Percentiles rank a stretch among this genome's conserved stretches.
Evolutionary conservation across 1,140 invertebrate genomes (phyloP).

Genomic region (Drosophila gunungcola): DNA sequence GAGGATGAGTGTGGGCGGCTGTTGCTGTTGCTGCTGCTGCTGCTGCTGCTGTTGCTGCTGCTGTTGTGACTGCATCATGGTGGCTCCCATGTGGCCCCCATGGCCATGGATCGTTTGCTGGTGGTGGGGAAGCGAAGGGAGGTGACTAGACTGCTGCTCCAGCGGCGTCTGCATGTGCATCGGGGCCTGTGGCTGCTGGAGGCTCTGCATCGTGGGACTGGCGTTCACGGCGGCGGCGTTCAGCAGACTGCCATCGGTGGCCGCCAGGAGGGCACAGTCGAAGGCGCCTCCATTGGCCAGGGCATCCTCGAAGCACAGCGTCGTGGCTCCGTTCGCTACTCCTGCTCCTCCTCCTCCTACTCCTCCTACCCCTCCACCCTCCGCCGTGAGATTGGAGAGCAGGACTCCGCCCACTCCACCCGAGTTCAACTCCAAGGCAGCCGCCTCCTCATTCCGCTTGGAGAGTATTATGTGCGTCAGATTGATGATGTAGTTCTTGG

Average conservation of each 20-base stretch:
- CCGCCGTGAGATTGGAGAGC: constrained; percentile 52
- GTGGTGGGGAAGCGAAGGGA: constrained; percentile 39
- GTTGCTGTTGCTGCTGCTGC: constrained; percentile 27
- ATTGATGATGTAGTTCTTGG: constrained; percentile 96
- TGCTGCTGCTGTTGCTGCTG: constrained; percentile 21
- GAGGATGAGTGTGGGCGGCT: constrained; percentile 67
- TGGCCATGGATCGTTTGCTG: constrained; percentile 64
- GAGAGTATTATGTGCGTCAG: constrained; percentile 92
- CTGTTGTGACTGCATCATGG: constrained; percentile 58
- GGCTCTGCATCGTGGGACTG: constrained; percentile 50
- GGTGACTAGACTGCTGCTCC: constrained; percentile 43
- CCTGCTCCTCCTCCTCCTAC: neutral
- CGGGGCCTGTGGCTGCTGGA: constrained; percentile 45
- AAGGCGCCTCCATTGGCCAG: constrained; percentile 54
- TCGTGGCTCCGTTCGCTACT: neutral
- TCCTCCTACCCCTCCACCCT: constrained; percentile 6
- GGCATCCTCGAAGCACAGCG: constrained; percentile 65
- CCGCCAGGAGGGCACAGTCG: constrained; percentile 72
- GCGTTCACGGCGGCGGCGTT: constrained; percentile 48
- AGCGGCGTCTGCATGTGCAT: constrained; percentile 64
- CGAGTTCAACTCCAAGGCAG: constrained; percentile 76
- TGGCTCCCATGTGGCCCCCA: constrained; percentile 49
- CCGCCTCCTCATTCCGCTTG: constrained; percentile 84
- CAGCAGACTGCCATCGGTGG: constrained; percentile 57
- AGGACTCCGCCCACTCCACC: constrained; percentile 67